These are phyloP conservation scores for Knipowitschia caucasica DNA, from an alignment of 2,797 vertebrate genomes.

Conservation along the genomic window DNA sequence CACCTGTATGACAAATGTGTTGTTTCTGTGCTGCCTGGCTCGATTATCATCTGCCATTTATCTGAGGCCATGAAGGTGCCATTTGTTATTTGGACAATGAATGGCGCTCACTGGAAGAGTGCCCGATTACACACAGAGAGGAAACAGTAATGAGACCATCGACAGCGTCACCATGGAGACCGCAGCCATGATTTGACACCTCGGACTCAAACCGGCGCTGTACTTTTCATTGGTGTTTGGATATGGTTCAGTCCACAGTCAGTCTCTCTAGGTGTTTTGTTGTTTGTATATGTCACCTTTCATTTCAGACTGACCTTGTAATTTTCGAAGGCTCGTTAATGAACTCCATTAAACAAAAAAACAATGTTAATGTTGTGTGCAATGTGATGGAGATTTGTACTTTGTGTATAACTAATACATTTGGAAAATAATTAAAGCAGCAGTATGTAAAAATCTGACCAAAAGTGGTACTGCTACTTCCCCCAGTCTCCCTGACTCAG, in stretches of 20 bases:
- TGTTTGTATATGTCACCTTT: neutral
- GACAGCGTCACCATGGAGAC: slow-evolving; percentile 78
- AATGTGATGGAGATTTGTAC: no score
- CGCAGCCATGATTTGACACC: slow-evolving; percentile 60
- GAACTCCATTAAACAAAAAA: no score
- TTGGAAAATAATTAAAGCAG: no score
- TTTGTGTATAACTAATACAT: no score
- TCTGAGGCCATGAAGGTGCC: slow-evolving; percentile 64
- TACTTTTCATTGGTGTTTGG: slow-evolving; percentile 37
- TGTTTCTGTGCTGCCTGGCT: slow-evolving; percentile 61
- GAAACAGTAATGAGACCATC: slow-evolving; percentile 75
- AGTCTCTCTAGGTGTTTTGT: slow-evolving; percentile 3
- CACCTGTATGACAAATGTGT: slow-evolving; percentile 66
- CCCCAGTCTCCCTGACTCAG: no score
- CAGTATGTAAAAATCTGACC: no score
- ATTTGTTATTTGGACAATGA: slow-evolving; percentile 77
- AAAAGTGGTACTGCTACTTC: no score
- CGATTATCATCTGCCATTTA: slow-evolving; percentile 75
- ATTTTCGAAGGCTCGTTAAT: slow-evolving; percentile 21
- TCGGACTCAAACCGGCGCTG: slow-evolving; percentile 51
- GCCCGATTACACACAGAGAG: slow-evolving; percentile 69
- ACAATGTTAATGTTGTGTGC: no score
- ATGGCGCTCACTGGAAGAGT: slow-evolving; percentile 65
- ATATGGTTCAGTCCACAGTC: slow-evolving; percentile 16
- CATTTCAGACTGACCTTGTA: slow-evolving; percentile 23